A percentile compares a stretch with the other conserved stretches of the same genome.
These are phyloP conservation scores for Passerina amoena DNA, from an alignment of 2,113 vertebrate genomes.

Conservation along the genomic window DNA sequence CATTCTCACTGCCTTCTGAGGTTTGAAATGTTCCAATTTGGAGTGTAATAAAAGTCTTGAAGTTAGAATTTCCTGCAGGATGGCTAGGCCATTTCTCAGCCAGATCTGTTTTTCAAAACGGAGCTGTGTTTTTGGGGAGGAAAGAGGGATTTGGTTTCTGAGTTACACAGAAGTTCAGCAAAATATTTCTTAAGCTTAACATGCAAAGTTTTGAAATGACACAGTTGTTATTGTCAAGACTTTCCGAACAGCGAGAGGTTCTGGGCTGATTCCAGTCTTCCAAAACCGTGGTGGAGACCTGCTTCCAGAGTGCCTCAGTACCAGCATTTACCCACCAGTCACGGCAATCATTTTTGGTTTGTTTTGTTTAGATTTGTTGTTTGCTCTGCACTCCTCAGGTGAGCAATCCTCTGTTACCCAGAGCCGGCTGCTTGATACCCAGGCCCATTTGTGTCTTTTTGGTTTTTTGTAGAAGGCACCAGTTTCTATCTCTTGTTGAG, in stretches of 20 bases:
- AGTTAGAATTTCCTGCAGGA: slow-evolving; percentile 19
- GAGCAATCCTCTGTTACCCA: background rate
- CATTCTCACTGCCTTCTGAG: background rate
- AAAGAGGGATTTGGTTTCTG: slow-evolving; percentile 30
- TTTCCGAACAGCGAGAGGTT: slow-evolving; percentile 16
- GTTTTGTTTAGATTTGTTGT: background rate
- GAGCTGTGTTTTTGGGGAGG: background rate
- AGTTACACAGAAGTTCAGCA: slow-evolving; percentile 34
- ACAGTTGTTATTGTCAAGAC: slow-evolving; percentile 44
- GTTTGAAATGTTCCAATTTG: slow-evolving; percentile 14
- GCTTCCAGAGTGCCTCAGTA: background rate
- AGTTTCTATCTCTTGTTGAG: background rate
- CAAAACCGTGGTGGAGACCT: slow-evolving; percentile 14
- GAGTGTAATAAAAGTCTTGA: slow-evolving; percentile 23
- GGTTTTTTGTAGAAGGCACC: background rate
- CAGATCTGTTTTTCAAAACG: background rate
- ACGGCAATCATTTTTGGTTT: background rate
- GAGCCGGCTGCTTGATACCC: background rate
- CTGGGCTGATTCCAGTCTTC: slow-evolving; percentile 31
- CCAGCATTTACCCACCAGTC: background rate
- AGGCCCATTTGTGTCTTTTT: background rate
- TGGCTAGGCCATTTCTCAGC: background rate
- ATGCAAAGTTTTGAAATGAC: slow-evolving; percentile 42
- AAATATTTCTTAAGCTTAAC: slow-evolving; percentile 37
- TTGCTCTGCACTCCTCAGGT: background rate